Evolutionary conservation across 1,140 invertebrate species (phyloP), one percentile per base, ranked within the genome.

Genomic region (Brachionus asplanchnoidis): DNA sequence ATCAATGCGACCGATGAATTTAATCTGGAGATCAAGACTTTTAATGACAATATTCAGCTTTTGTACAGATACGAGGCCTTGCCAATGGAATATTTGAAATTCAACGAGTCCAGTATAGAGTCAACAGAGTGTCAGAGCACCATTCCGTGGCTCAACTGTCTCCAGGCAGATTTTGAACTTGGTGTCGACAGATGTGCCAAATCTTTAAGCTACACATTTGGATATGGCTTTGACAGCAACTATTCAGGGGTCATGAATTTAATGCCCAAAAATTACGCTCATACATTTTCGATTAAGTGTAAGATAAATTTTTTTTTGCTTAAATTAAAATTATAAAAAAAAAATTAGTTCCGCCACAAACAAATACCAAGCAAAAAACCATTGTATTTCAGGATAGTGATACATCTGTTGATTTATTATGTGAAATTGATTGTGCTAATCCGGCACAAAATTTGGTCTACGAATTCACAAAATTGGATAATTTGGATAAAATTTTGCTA

Each of bases 361-460:
- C 79, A 46, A 42, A 40, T n/a, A 42, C 8, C 7, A 65, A 65
- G 5, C n/a, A 82, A 44, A 23, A 60, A 40, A 20, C 4, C 7
- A 42, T 40, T n/a, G 17, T 42, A 23, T 73, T 42, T 20, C 32
- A 40, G n/a, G 68, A 73, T 14, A 20, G 40, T 40, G 68, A 73
- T 73, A 23, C 28, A 17, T 73, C 28, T 14, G 26, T 46, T 20
- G 53, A 65, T 7, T 20, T 82, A 11, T 36, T 20, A 23, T 82
- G 79, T 44, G 53, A 60, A 44, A 28, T 82, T 9, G 53, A 60
- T 8, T 82, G 79, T 65, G 79, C 36, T 14, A 60, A 82, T 36
- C 79, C 79, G 79, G n/a, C 53, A n/a, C 53, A 82, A 28, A 23
- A 23, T 44, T 65, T 82, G 6, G 60, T 56, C 9, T 82, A 82